A percentile compares a stretch with the other conserved stretches of the same genome.
Conservation (phyloP, 2,113 vertebrate genomes). For the Oreochromis spilurus region DNA sequence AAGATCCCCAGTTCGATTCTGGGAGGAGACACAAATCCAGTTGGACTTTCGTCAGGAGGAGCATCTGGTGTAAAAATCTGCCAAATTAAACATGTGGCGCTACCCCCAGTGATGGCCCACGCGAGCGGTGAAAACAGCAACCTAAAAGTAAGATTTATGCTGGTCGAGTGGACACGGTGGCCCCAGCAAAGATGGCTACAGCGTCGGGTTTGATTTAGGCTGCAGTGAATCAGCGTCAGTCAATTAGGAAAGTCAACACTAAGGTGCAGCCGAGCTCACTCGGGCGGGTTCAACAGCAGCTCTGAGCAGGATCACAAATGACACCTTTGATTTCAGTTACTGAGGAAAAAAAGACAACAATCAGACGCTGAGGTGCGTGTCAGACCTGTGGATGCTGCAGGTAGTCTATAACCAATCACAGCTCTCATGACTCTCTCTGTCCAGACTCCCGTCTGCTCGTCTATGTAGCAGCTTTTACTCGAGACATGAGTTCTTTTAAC, state of each 20-base stretch:
- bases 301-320: neutral
- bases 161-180: neutral
- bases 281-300: neutral
- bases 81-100: neutral
- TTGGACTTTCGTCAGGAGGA: neutral
- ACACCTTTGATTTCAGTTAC: neutral
- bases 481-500: neutral
- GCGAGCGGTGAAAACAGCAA: neutral
- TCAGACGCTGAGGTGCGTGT: neutral
- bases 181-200: neutral
- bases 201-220: neutral
- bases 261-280: neutral
- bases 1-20: fast-evolving
- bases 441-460: neutral
- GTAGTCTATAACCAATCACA: neutral
- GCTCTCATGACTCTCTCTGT: neutral
- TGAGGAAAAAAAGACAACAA: neutral
- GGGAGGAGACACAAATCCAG: neutral
- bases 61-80: neutral
- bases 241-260: neutral
- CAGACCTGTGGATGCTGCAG: neutral
- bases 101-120: fast-evolving
- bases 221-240: neutral
- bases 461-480: neutral
- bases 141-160: neutral